phyloP scores from a whole-genome alignment of 2,888 invertebrate species.

The Oligia fasciuncula region DNA sequence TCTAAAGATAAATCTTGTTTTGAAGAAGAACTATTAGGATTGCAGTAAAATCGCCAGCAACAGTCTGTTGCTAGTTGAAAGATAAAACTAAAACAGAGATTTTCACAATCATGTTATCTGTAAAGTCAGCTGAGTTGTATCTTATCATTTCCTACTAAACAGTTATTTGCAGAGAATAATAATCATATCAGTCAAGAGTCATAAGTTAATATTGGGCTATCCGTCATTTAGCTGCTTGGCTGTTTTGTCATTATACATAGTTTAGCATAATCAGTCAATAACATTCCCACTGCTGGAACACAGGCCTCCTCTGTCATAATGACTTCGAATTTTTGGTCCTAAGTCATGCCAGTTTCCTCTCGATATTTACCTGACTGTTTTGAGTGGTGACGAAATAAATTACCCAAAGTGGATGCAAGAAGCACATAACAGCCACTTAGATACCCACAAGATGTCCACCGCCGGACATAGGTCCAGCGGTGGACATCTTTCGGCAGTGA shows the following conservation, averaged over 20 bases:
- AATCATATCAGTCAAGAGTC: not conserved
- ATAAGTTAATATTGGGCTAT: not conserved
- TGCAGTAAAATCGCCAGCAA: not conserved
- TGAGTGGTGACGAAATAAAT: not conserved
- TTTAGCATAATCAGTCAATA: not conserved
- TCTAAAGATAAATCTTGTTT: too few species aligned
- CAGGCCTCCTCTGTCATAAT: not conserved
- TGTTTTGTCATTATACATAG: not conserved
- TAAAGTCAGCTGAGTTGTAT: not conserved
- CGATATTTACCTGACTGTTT: too few species aligned
- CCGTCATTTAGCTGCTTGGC: too few species aligned
- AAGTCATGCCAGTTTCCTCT: not conserved
- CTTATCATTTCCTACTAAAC: conserved; percentile 13
- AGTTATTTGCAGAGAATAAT: not conserved
- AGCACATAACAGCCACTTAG: too few species aligned
- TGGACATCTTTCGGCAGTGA: too few species aligned
- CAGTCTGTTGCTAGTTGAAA: not conserved
- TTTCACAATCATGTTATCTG: conserved; percentile 10
- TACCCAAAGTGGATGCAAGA: not conserved
- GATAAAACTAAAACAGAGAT: not conserved
- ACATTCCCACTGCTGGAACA: not conserved
- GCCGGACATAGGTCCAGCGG: too few species aligned
- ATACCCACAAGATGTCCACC: too few species aligned
- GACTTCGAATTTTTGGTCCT: not conserved
- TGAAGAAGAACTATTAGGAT: not conserved